Conservation (phyloP, 2,888 invertebrate genomes). For the Cartodere bifasciata region DNA sequence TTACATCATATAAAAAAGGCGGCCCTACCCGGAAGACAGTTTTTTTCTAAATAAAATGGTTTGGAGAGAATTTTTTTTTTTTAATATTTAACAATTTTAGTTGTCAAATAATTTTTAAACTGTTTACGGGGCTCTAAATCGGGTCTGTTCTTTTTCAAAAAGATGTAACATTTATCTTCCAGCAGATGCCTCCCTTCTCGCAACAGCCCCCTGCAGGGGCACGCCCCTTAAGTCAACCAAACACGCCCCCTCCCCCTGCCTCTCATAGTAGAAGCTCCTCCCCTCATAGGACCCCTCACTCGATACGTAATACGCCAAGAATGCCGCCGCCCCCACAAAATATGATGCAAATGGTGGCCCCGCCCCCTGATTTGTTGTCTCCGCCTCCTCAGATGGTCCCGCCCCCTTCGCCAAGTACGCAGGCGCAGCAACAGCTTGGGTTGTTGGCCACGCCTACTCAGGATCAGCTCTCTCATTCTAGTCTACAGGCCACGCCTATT, state of each 20-base stretch:
- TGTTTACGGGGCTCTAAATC: too few species aligned
- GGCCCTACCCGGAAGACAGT: too few species aligned
- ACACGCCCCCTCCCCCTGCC: conserved; percentile 71
- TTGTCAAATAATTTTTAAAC: too few species aligned
- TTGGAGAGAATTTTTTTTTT: conserved; percentile 11
- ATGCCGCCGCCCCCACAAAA: conserved; percentile 27
- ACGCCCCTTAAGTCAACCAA: conserved; percentile 56
- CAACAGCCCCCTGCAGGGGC: conserved; percentile 49
- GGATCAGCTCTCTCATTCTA: conserved; percentile 29
- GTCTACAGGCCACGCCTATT: conserved; percentile 21
- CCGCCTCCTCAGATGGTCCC: conserved; percentile 15
- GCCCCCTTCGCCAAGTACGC: too few species aligned
- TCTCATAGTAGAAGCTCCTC: conserved; percentile 63
- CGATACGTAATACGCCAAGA: conserved; percentile 18
- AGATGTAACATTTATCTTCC: conserved; percentile 6
- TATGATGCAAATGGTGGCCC: conserved; percentile 18
- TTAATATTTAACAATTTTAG: not conserved
- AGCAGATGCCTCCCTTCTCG: conserved; percentile 40
- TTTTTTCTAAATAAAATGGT: too few species aligned
- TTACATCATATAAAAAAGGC: too few species aligned
- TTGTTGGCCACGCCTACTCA: conserved; percentile 25
- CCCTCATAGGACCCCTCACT: conserved; percentile 37
- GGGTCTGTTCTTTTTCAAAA: too few species aligned
- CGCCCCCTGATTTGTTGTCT: conserved; percentile 14
- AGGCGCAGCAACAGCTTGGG: conserved; percentile 17